Conservation (phyloP, 2,888 invertebrate genomes). For the Strigamia maritima region DNA sequence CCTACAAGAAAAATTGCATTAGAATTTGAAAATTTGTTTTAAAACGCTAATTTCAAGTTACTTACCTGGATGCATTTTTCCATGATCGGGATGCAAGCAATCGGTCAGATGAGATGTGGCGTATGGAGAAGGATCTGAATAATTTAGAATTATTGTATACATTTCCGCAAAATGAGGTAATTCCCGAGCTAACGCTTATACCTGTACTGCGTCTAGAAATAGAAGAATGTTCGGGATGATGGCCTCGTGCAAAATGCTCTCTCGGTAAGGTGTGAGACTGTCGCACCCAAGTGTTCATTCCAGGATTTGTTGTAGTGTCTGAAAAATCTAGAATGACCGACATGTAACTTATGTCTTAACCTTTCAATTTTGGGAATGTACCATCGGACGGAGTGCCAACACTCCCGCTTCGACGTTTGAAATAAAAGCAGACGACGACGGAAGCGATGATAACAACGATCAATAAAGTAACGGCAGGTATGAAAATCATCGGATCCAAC, state of each 20-base stretch:
- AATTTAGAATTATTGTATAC: not conserved
- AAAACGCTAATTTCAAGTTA: not conserved
- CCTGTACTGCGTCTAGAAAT: not conserved
- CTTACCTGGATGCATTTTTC: not conserved
- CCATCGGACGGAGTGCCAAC: not conserved
- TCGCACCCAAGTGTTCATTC: not conserved
- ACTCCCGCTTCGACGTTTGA: not conserved
- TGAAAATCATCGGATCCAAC: not conserved
- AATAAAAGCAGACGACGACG: not conserved
- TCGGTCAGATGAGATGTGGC: not conserved
- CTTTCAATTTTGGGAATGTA: not conserved
- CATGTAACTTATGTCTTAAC: not conserved
- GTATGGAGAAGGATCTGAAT: not conserved
- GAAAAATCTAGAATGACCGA: not conserved
- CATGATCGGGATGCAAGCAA: not conserved
- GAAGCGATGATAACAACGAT: conserved; percentile 10
- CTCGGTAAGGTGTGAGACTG: not conserved
- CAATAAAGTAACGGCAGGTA: not conserved
- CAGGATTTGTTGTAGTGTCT: not conserved
- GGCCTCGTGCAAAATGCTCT: not conserved
- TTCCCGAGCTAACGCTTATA: no score
- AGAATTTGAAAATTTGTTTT: not conserved
- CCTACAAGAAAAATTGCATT: not conserved
- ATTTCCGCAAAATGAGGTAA: no score
- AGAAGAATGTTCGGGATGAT: not conserved